A percentile compares a stretch with the other conserved stretches of the same genome.
phyloP scores from a whole-genome alignment of 2,888 invertebrate species.

The Lepeophtheirus nordmannii region DNA sequence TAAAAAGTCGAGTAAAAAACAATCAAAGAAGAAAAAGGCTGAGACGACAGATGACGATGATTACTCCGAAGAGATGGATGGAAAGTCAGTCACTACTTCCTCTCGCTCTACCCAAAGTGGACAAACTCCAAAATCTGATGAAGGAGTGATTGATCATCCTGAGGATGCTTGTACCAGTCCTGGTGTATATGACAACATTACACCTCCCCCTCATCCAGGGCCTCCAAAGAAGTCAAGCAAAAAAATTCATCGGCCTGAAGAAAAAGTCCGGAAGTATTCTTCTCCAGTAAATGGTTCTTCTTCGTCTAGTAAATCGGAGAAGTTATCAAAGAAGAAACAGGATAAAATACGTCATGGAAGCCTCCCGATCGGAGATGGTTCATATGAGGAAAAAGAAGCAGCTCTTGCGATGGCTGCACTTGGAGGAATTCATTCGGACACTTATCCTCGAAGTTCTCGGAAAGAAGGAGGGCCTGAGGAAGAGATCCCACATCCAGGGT shows the following conservation, averaged over 20 bases:
- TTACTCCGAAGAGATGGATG: conserved; percentile 10
- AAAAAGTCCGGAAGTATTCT: background rate
- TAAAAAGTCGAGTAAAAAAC: conserved; percentile 4
- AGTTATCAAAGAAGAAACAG: background rate
- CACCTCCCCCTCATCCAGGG: background rate
- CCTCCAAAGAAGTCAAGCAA: background rate
- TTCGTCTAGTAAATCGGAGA: background rate
- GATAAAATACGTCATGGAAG: conserved; percentile 3
- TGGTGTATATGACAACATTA: conserved; percentile 15
- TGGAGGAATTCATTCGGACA: background rate
- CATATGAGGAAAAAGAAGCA: background rate
- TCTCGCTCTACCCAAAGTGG: conserved; percentile 13
- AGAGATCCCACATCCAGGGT: conserved; percentile 11
- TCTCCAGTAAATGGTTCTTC: background rate
- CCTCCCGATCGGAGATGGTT: background rate
- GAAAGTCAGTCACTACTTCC: conserved; percentile 16
- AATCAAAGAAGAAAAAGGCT: conserved; percentile 8
- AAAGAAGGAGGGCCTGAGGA: background rate
- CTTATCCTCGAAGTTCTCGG: background rate
- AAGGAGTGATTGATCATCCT: conserved; percentile 18
- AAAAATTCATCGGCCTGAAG: background rate
- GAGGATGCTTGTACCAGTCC: background rate
- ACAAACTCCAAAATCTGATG: conserved; percentile 16
- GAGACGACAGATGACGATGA: background rate
- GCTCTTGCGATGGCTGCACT: background rate